Percentiles rank a stretch among this genome's conserved stretches.
Evolutionary conservation across 2,797 vertebrate species (phyloP).

Genomic region (Arrhamphus sclerolepis): DNA sequence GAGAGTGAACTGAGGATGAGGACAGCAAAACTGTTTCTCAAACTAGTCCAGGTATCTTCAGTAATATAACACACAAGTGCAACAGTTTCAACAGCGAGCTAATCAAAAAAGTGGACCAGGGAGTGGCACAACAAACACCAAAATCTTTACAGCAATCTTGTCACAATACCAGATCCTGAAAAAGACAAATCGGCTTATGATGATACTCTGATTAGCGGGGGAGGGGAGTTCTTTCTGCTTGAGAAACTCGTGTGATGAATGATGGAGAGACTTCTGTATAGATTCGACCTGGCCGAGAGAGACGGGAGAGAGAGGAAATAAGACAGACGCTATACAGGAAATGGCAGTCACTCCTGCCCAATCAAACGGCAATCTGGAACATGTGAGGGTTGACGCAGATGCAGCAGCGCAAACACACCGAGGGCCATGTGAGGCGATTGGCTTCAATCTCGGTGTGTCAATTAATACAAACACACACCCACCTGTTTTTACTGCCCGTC

Average conservation of each 20-base stretch:
- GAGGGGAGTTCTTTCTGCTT: conserved; percentile 26
- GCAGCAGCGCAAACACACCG: conserved; percentile 5
- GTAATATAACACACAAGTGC: background rate
- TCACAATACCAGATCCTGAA: background rate
- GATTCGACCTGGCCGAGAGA: conserved; percentile 58
- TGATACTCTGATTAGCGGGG: background rate
- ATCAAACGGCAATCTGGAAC: conserved; percentile 55
- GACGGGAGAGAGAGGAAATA: conserved; percentile 64
- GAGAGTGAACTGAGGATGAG: too few relatives aligned
- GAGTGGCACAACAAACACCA: background rate
- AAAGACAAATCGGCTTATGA: background rate
- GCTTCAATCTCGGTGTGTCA: background rate
- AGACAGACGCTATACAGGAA: conserved; percentile 70
- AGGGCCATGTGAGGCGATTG: background rate
- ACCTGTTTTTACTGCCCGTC: background rate
- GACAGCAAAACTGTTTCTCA: background rate
- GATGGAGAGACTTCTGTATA: conserved; percentile 41
- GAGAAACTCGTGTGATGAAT: conserved; percentile 48
- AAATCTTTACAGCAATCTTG: background rate
- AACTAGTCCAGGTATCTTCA: background rate
- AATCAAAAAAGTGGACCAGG: background rate
- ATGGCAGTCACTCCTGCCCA: conserved; percentile 63
- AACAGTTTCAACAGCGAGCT: background rate
- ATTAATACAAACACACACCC: conserved; percentile 1
- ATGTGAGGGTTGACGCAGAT: conserved; percentile 37